Conservation (phyloP, 2,888 invertebrate genomes). For the Notodonta dromedarius region DNA sequence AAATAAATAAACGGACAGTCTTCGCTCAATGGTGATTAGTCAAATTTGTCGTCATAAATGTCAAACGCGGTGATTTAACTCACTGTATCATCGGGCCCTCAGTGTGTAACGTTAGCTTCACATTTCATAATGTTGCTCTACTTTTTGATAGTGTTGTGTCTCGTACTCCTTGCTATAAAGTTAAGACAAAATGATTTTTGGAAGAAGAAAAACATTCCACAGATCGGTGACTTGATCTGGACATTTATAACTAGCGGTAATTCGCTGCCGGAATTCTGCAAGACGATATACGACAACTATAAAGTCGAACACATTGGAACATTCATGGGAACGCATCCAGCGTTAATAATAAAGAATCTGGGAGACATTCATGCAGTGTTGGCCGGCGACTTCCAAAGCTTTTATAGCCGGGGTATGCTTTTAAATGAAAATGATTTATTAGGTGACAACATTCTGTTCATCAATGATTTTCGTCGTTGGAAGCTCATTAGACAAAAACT, state of each 20-base stretch:
- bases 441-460: conserved; percentile 60
- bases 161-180: conserved; percentile 10
- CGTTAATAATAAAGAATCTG: conserved; percentile 54
- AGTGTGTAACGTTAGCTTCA: conserved; percentile 1
- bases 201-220: conserved; percentile 54
- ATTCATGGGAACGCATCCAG: conserved; percentile 47
- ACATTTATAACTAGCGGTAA: conserved; percentile 52
- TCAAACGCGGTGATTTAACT: background rate
- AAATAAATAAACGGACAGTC: too few relatives aligned
- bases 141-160: conserved; percentile 2
- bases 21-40: background rate
- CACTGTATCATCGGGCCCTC: conserved; percentile 11
- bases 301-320: conserved; percentile 51
- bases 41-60: background rate
- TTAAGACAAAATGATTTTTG: conserved; percentile 53
- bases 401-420: conserved; percentile 56
- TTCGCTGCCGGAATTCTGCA: conserved; percentile 57
- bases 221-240: conserved; percentile 44
- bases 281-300: conserved; percentile 54
- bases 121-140: conserved; percentile 21
- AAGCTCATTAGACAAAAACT: conserved; percentile 66
- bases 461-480: conserved; percentile 62
- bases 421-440: conserved; percentile 55
- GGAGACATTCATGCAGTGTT: conserved; percentile 61
- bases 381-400: conserved; percentile 59